These are phyloP conservation scores for Pollenia amentaria DNA, from an alignment of 2,888 invertebrate species.

Conservation along the genomic window DNA sequence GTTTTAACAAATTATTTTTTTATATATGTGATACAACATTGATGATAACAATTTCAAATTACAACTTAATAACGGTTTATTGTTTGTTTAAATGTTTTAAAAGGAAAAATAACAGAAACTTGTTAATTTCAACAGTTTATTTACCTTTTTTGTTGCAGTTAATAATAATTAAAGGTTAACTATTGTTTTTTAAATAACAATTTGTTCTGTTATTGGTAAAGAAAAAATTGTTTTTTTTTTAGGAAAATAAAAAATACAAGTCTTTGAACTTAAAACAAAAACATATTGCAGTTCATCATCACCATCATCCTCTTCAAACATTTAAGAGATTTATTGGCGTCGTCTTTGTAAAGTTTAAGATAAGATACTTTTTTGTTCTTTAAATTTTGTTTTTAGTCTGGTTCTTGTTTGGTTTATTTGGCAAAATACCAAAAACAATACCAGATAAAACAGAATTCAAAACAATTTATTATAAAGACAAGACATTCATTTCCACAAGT, in stretches of 20 bases:
- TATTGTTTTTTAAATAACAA: conserved; percentile 6
- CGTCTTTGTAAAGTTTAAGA: conserved; percentile 25
- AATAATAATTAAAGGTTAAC: conserved; percentile 9
- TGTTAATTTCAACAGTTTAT: background rate
- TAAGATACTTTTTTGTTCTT: conserved; percentile 24
- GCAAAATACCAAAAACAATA: conserved; percentile 41
- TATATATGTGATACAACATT: conserved; percentile 2
- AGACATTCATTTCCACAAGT: background rate
- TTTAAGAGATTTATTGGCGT: conserved; percentile 48
- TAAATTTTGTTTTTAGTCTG: background rate
- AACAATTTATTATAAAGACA: conserved; percentile 16
- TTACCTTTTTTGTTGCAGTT: background rate
- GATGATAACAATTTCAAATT: background rate
- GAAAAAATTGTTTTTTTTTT: background rate
- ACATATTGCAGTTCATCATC: background rate
- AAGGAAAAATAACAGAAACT: background rate
- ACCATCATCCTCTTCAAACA: background rate
- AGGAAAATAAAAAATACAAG: background rate
- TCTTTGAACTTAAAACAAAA: conserved; percentile 54
- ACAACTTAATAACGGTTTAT: conserved; percentile 3
- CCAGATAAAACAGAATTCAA: conserved; percentile 35
- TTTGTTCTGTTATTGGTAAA: background rate
- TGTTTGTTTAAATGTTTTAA: background rate
- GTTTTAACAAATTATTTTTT: background rate
- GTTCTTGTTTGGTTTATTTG: conserved; percentile 33